A percentile compares a stretch with the other conserved stretches of the same genome.
phyloP scores from a whole-genome alignment of 2,888 invertebrate species.

The Drosophila quinaria region DNA sequence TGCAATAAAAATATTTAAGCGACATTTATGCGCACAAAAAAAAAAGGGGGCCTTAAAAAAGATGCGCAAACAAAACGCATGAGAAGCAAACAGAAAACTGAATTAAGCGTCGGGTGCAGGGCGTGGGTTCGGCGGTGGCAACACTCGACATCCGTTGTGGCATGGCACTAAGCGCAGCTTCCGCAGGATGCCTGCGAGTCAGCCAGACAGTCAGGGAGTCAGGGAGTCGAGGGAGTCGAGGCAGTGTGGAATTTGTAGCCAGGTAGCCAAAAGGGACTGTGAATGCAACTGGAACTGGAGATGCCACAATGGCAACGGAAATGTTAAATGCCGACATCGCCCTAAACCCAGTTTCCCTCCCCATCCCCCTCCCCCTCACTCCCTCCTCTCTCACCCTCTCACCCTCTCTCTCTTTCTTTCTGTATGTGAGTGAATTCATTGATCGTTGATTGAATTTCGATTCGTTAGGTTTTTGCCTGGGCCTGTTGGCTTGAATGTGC shows the following conservation, averaged over 20 bases:
- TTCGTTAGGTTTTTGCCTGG: constrained; percentile 59
- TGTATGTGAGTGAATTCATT: constrained; percentile 61
- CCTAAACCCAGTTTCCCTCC: background rate
- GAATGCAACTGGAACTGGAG: constrained; percentile 18
- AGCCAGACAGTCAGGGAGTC: constrained; percentile 15
- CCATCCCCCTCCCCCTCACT: background rate
- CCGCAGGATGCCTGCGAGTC: constrained; percentile 63
- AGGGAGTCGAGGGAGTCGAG: constrained; percentile 5
- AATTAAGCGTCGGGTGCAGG: constrained; percentile 52
- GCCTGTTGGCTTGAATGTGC: constrained; percentile 28
- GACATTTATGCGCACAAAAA: constrained; percentile 65
- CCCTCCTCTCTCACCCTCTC: background rate
- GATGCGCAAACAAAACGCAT: constrained; percentile 48
- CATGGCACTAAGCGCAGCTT: constrained; percentile 65
- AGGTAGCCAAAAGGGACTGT: constrained; percentile 43
- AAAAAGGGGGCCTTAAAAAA: constrained; percentile 35
- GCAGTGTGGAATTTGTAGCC: background rate
- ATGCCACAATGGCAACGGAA: constrained; percentile 73
- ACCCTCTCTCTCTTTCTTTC: background rate
- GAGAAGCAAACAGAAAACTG: constrained; percentile 56
- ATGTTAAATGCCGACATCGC: constrained; percentile 72
- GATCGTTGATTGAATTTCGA: constrained; percentile 81
- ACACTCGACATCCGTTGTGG: constrained; percentile 68
- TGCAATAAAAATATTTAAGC: constrained; percentile 82
- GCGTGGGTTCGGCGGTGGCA: constrained; percentile 43